Conservation (phyloP, 2,888 invertebrate species). For the Taenaris catops region DNA sequence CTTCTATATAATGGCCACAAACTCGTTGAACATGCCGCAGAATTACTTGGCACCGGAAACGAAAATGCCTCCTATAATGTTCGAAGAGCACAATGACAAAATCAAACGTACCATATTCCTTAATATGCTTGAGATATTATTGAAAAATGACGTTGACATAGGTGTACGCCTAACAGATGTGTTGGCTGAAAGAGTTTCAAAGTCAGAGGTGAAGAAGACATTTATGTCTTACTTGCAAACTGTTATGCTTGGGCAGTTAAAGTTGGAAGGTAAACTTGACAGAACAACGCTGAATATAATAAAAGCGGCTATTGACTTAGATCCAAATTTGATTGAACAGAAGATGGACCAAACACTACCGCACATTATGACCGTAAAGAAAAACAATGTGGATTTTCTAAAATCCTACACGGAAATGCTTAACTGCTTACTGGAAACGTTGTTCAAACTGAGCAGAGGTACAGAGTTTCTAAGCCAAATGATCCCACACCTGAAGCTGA, state of each 20-base stretch:
- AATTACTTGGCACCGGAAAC: constrained; percentile 53
- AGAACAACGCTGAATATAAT: constrained; percentile 54
- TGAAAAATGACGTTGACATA: constrained; percentile 59
- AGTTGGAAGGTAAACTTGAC: constrained; percentile 56
- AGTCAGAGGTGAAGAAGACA: constrained; percentile 59
- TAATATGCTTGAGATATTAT: constrained; percentile 50
- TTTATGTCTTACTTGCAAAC: constrained; percentile 57
- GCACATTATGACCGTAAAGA: constrained; percentile 53
- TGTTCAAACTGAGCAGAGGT: constrained; percentile 66
- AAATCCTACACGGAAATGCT: constrained; percentile 52
- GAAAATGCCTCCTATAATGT: constrained; percentile 41
- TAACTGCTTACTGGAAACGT: constrained; percentile 55
- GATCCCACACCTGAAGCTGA: constrained; percentile 50
- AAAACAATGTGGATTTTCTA: constrained; percentile 36
- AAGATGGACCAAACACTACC: constrained; percentile 55
- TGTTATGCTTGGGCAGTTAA: constrained; percentile 54
- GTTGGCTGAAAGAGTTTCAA: constrained; percentile 53
- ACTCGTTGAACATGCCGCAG: constrained; percentile 52
- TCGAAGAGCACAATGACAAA: constrained; percentile 49
- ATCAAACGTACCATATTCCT: constrained; percentile 53
- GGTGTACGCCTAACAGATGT: constrained; percentile 55
- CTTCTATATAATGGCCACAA: constrained; percentile 57
- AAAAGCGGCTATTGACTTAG: constrained; percentile 54
- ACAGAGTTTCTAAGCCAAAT: constrained; percentile 54
- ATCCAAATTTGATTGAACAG: constrained; percentile 61